Evolutionary conservation across 2,113 vertebrate species (phyloP), one percentile per base, ranked within the genome.

Genomic region (Brienomyrus longianalis): DNA sequence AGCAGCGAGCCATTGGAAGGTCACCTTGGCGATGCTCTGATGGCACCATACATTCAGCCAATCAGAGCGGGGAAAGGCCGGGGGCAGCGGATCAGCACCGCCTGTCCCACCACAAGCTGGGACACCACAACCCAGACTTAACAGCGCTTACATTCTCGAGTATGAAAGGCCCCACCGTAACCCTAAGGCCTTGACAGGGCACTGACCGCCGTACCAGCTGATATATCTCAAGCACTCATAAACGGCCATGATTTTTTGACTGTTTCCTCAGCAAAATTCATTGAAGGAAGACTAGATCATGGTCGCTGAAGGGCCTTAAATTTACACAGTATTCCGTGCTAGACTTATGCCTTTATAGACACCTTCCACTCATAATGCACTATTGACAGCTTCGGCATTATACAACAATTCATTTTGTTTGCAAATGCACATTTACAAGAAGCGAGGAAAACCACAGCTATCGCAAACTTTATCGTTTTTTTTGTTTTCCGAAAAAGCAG

Each of bases 201-300:
- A 50, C 83, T 3, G 11, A n/a, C 23, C 9, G 9, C 48, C 8
- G n/a, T 70, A 66, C 27, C 45, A 84, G 39, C 47, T 45, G 39
- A 48, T 48, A 84, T 17, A n/a, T n/a, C 47, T 84, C 19, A 23
- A n/a, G 23, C 47, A 84, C 47, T 86, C 83, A 51, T 11, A 86
- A 86, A 86, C 83, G 48, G 45, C 7, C 21, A 31, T n/a, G 21
- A n/a, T 50, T 86, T 48, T 77, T 80, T 80, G 17, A 50, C 19
- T n/a, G 39, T 86, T 86, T 50, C 27, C 83, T 51, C 45, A 13
- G 23, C 10, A 86, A 17, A 86, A 48, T 51, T 27, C 47, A 85
- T 50, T n/a, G 50, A 86, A 86, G 83, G 83, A 86, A 86, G 83
- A 86, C 83, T 86, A 51, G 83, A 85, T n/a, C 31, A 21, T 9